Evolutionary conservation across 2,888 invertebrate genomes (phyloP), one percentile per base, ranked within the genome.

Genomic region (Homarus gammarus): DNA sequence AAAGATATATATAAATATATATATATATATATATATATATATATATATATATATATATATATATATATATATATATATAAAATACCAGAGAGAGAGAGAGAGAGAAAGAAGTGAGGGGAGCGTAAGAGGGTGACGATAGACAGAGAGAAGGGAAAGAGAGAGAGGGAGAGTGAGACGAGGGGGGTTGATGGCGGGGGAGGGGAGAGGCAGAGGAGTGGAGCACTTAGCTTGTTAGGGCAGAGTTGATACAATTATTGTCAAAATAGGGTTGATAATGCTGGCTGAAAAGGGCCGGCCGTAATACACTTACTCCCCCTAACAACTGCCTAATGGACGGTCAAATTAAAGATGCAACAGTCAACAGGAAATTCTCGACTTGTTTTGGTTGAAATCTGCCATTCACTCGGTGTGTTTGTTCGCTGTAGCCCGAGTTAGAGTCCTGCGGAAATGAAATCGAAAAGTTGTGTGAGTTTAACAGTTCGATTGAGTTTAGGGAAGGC

Each of bases 231-330:
- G 87, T 87, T 87, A 87, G 87, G 87, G 79, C 87, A 72, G 81
- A 79, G 72, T 81, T 87, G 87, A 87, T 87, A 87, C 87, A 87
- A 87, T 87, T 87, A 87, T 79, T 72, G 87, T 87, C 87, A 87
- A 87, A 87, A 87, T 87, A 87, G 87, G 79, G 87, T 81, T 87
- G 87, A 87, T 87, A 87, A 87, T 87, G 87, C 79, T 79, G 72
- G 79, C 56, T 81, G 87, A 87, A 87, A 87, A 87, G 87, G 87
- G 87, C 68, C 78, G 79, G 51, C 38, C 79, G 79, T 81, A 81
- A 87, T 68, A 79, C 79, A 87, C 87, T 72, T 87, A 87, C 87
- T 81, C 79, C 81, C 86, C 78, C 87, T 78, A 79, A 87, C 87
- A 72, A 81, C 79, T 78, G 72, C 79, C 87, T 87, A 81, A 79